These are phyloP conservation scores for Coracias cyanogaster DNA, from an alignment of 2,797 vertebrate species.

Conservation along the genomic window DNA sequence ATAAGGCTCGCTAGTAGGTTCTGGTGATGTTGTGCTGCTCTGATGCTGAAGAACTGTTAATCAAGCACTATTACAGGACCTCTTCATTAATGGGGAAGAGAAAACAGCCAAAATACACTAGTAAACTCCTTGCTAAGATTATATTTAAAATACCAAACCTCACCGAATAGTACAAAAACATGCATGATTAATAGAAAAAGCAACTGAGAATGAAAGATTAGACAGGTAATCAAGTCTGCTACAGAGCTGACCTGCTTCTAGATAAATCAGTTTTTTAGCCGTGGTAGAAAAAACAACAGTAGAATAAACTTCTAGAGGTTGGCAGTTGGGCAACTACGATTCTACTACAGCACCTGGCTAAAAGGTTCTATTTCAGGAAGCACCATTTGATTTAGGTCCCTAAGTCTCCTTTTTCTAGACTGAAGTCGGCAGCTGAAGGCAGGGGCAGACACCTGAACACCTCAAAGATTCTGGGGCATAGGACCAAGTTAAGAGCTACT, in stretches of 20 bases:
- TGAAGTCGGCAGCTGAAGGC: not conserved
- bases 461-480: not conserved
- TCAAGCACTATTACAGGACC: fast-evolving
- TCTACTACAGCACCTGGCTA: not conserved
- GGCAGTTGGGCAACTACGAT: not conserved
- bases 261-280: not conserved
- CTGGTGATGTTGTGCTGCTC: not conserved
- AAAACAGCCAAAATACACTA: not conserved
- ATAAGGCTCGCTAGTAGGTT: not conserved
- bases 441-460: not conserved
- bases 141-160: not conserved
- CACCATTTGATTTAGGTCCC: not conserved
- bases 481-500: not conserved
- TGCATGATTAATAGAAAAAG: not conserved
- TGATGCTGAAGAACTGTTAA: not conserved
- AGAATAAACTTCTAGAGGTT: not conserved
- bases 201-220: not conserved
- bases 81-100: not conserved
- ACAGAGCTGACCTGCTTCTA: not conserved
- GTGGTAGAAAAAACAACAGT: not conserved
- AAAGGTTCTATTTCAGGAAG: not conserved
- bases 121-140: not conserved
- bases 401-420: not conserved
- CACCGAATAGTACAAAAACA: not conserved
- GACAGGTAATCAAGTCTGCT: not conserved